Conservation (phyloP, 2,888 invertebrate species). For the Rhogogaster chlorosoma region DNA sequence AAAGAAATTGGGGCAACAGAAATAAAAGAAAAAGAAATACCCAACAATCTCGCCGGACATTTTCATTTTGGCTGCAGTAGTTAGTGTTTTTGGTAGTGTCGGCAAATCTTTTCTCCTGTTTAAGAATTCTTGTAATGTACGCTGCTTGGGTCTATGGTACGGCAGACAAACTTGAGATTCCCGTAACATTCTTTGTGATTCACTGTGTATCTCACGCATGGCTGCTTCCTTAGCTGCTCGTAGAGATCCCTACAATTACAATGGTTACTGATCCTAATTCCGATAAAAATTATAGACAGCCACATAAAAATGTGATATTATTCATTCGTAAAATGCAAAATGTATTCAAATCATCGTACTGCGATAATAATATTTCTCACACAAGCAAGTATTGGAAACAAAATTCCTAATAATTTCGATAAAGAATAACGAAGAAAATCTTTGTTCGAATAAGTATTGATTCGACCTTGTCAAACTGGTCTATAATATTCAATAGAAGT, state of each 20-base stretch:
- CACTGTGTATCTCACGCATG: constrained; percentile 89
- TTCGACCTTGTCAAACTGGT: background rate
- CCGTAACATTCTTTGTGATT: constrained; percentile 89
- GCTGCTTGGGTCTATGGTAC: constrained; percentile 91
- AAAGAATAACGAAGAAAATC: background rate
- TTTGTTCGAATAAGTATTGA: background rate
- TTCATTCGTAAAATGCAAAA: background rate
- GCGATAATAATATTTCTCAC: background rate
- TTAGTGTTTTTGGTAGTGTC: constrained; percentile 70
- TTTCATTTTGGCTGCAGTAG: constrained; percentile 80
- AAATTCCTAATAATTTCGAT: background rate
- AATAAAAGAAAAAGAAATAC: constrained; percentile 59
- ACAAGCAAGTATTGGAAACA: background rate
- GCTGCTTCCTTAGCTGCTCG: constrained; percentile 80
- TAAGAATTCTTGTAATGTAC: constrained; percentile 90
- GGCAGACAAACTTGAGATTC: constrained; percentile 89
- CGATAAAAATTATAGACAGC: background rate
- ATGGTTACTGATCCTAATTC: background rate
- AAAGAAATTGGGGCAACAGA: constrained; percentile 18
- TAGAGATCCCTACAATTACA: constrained; percentile 59
- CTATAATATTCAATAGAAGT: constrained; percentile 15
- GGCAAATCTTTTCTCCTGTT: constrained; percentile 76
- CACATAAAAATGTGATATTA: background rate
- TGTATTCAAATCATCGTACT: background rate
- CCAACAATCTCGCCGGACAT: constrained; percentile 81